A percentile compares a stretch with the other conserved stretches of the same genome.
Conservation (phyloP, 2,113 vertebrate genomes). For the Mungos mungo region DNA sequence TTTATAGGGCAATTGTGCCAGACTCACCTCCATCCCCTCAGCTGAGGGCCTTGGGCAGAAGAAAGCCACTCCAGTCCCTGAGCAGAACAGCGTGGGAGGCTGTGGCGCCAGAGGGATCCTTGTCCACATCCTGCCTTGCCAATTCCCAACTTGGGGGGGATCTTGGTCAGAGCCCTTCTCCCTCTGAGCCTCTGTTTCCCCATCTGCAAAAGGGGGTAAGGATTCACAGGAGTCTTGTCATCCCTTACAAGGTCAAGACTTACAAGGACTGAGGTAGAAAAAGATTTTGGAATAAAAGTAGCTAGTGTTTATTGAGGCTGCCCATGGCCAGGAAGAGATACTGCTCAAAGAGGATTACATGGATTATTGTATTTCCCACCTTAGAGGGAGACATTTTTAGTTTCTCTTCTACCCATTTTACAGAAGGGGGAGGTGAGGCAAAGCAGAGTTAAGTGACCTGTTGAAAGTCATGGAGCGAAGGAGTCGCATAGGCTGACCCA, state of each 20-base stretch:
- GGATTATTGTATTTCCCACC: neutral
- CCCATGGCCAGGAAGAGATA: neutral
- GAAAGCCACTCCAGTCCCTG: fast-evolving
- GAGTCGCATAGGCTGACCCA: neutral
- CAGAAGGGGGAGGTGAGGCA: neutral
- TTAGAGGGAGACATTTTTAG: neutral
- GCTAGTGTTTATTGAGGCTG: neutral
- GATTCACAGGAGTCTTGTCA: neutral
- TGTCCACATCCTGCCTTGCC: neutral
- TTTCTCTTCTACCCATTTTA: neutral
- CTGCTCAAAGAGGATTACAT: neutral
- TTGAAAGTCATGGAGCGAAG: neutral
- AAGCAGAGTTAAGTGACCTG: neutral
- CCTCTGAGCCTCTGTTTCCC: neutral
- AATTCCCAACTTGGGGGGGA: neutral
- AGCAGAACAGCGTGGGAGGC: neutral
- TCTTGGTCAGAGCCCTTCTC: neutral
- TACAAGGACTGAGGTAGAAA: neutral
- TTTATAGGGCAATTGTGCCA: neutral
- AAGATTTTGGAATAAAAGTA: neutral
- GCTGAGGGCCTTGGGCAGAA: neutral
- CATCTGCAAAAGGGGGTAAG: neutral
- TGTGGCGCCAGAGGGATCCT: neutral
- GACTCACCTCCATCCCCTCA: neutral
- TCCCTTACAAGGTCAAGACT: neutral